Base-by-base conservation (phyloP, 2,888 invertebrate species). In the Rhogogaster chlorosoma region DNA sequence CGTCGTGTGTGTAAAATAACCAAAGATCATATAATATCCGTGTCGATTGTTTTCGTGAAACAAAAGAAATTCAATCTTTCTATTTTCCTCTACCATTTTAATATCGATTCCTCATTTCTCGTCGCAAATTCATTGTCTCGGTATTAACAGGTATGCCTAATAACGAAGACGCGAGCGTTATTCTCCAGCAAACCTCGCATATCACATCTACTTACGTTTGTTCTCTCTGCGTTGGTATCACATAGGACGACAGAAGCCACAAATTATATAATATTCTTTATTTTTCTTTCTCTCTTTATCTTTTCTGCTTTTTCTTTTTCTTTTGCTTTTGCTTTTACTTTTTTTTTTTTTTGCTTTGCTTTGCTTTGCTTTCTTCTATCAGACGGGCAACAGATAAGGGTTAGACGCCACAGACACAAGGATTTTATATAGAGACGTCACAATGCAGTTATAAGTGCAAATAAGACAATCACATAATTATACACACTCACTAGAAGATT, bases 401-500 rank as follows among this genome's bases (percentile, higher is more conserved):
- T 83, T 29, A 67, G 83, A 83, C 83, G 83, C 70, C 83, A 83
- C 83, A 83, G 67, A 83, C 83, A 83, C 83, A 83, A 45, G 83
- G 83, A 45, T 38, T 83, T 83, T 45, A 26, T 67, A 70, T 83
- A 83, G 38, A 67, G 83, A 83, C 83, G 83, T 83, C 83, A 83
- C 83, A 83, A 64, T 80, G 61, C 61, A 80, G 61, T 57, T 36
- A 61, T 80, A 61, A 83, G 83, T 67, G 83, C 67, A 83, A 67
- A 64, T 29, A 83, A 77, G 77, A 80, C 80, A 38, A 83, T 83
- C 83, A 83, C 83, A 83, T 67, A 67, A 49, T 67, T 67, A 61
- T 80, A 83, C 67, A 83, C 83, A 83, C 83, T 83, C 83, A 83
- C 83, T 83, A 32, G 22, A 29, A 67, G 6, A 80, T 61, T 61